Evolutionary conservation across 2,797 vertebrate species (phyloP).

Genomic region (Australoheros facetus): DNA sequence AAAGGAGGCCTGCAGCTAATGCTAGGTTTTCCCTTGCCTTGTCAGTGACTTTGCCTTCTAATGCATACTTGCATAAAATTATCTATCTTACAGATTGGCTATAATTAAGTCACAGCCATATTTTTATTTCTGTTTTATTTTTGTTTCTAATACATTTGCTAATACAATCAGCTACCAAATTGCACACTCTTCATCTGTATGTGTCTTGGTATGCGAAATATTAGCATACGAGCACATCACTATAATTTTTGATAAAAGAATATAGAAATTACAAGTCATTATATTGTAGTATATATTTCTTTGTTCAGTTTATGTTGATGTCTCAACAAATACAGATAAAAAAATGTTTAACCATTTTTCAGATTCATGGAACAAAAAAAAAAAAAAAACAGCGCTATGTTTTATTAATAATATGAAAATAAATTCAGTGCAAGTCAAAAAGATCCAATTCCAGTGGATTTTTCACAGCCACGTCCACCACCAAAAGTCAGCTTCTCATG

Average conservation of each 20-base stretch:
- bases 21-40: background rate
- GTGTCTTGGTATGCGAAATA: background rate
- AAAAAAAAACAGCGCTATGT: conserved; percentile 7
- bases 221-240: background rate
- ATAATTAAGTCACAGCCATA: background rate
- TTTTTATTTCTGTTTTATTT: background rate
- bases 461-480: conserved; percentile 43
- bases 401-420: conserved; percentile 14
- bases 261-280: background rate
- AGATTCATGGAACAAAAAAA: background rate
- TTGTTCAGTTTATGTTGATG: background rate
- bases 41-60: background rate
- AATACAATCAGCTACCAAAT: background rate
- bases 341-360: background rate
- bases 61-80: background rate
- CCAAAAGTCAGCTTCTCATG: conserved; percentile 49
- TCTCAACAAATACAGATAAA: background rate
- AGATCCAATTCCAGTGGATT: conserved; percentile 37
- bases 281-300: background rate
- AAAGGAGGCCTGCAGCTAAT: background rate
- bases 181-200: background rate
- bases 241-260: background rate
- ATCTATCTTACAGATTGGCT: background rate
- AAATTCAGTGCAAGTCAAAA: conserved; percentile 22
- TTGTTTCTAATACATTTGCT: background rate